phyloP scores from a whole-genome alignment of 2,113 vertebrate genomes.

The Mesembrinibis cayennensis region DNA sequence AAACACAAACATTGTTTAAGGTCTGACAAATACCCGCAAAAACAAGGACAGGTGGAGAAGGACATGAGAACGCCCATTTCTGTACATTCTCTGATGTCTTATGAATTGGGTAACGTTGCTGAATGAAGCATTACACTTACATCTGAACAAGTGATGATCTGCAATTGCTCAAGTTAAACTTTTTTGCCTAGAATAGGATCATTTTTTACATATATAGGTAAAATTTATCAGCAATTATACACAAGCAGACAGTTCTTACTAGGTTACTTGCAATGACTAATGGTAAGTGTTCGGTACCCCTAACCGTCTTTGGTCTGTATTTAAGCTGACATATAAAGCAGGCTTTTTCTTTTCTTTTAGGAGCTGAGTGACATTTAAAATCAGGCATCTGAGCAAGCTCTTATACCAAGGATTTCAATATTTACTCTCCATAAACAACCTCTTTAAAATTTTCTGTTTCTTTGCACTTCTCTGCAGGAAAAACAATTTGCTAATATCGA shows the following conservation, averaged over 20 bases:
- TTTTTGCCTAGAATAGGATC: neutral
- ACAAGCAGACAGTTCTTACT: neutral
- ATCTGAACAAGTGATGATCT: neutral
- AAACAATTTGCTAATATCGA: slow-evolving; percentile 3
- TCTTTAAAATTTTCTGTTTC: neutral
- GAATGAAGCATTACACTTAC: neutral
- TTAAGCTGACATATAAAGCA: neutral
- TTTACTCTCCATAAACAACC: neutral
- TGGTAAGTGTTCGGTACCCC: neutral
- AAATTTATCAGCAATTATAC: neutral
- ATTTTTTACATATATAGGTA: neutral
- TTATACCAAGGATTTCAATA: neutral
- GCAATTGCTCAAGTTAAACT: neutral
- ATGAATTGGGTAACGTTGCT: neutral
- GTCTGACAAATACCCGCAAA: slow-evolving; percentile 10
- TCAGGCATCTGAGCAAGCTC: neutral
- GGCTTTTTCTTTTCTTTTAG: neutral
- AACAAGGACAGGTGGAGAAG: neutral
- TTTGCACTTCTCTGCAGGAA: neutral
- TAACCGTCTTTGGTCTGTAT: neutral
- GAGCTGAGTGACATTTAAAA: neutral
- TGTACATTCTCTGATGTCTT: neutral
- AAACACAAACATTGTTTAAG: slow-evolving; percentile 40
- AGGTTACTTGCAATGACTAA: neutral
- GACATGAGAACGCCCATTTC: neutral